Evolutionary conservation across 2,888 invertebrate genomes (phyloP), one percentile per base, ranked within the genome.

Genomic region (Diaphora mendica): DNA sequence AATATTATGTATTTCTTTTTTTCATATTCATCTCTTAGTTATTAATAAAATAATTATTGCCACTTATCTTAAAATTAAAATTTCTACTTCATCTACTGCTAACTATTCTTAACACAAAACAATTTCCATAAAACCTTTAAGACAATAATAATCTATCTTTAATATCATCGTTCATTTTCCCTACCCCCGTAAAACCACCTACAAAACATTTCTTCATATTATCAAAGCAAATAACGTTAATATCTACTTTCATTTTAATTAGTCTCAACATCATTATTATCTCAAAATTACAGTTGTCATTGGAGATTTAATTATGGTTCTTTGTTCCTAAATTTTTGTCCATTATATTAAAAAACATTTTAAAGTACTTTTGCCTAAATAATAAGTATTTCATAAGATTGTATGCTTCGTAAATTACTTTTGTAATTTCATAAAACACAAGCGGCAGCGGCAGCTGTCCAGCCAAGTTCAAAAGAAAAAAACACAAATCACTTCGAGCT

Each of bases 181-280:
- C 13, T 5, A 42, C 17, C n/a, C 9, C 11, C 9, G 44, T 44
- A 67, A 44, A 44, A 67, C 26, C 44, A 67, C 15, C 20, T 20
- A 30, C 35, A 68, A 68, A 64, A 72, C 51, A 72, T 26, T 55
- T 65, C 33, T 65, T 74, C 62, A 65, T 66, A 73, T 76, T 79
- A 77, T 76, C 66, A 48, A 75, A 68, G 67, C 33, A 76, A 83
- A 79, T 75, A 73, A 71, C 33, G 66, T 72, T 75, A 74, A 72
- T 76, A 82, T 77, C 76, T 64, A 67, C 69, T 81, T 82, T 82
- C 73, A 76, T 80, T 82, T 78, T 82, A 84, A 82, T 84, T 82
- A 82, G 69, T 66, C 69, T 23, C 73, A 73, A 75, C 74, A 74
- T 78, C 69, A 79, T 77, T 79, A 79, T 79, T 77, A 84, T 82